Percentiles rank a stretch among this genome's conserved stretches.
phyloP scores from a whole-genome alignment of 2,113 vertebrate species.

The Myotis yumanensis region DNA sequence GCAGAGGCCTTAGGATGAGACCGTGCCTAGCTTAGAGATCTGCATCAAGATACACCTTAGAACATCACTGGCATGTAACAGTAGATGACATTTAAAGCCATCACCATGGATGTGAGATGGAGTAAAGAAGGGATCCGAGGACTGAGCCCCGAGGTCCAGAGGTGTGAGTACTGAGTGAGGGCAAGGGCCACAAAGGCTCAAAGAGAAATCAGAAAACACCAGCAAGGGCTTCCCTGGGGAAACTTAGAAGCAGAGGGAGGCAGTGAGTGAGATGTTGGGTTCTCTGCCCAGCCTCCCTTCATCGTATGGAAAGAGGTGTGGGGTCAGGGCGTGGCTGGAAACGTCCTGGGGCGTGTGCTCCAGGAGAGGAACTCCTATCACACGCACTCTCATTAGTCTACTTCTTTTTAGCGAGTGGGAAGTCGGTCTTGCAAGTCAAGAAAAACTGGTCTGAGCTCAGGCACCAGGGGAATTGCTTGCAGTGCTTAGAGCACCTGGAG shows the following conservation, averaged over 20 bases:
- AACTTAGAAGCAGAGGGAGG: not conserved
- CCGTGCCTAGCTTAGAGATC: not conserved
- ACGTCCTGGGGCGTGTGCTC: not conserved
- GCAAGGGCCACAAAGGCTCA: not conserved
- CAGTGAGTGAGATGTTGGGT: not conserved
- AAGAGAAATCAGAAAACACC: no score
- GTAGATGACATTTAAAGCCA: not conserved
- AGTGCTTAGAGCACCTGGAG: not conserved
- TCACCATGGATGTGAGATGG: not conserved
- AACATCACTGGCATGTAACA: not conserved
- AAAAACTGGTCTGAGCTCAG: not conserved
- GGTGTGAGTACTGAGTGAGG: not conserved
- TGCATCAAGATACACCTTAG: not conserved
- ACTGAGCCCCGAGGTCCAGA: not conserved
- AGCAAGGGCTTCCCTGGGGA: no score
- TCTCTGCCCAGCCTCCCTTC: not conserved
- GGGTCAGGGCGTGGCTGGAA: not conserved
- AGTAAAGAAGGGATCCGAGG: not conserved
- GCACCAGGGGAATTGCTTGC: not conserved
- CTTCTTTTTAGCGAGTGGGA: not conserved
- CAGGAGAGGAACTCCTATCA: not conserved
- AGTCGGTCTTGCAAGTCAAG: not conserved
- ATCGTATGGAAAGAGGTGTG: not conserved
- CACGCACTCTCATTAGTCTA: not conserved
- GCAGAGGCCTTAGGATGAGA: not conserved